Evolutionary conservation across 2,797 vertebrate genomes (phyloP).

Genomic region (Hylomyscus alleni): DNA sequence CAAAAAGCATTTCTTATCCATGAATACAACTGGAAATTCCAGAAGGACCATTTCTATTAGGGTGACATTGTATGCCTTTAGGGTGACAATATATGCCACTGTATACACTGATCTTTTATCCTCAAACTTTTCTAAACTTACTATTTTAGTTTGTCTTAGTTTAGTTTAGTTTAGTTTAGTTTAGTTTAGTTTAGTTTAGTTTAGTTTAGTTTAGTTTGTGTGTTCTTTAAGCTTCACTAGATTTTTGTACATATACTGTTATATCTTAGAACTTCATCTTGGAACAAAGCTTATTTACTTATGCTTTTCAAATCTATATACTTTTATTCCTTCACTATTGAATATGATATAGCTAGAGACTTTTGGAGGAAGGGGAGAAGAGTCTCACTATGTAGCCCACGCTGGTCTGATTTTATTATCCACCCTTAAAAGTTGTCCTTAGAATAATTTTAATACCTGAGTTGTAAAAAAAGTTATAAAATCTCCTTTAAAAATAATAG

Average conservation of each 20-base stretch:
- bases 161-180: neutral
- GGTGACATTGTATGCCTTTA: neutral
- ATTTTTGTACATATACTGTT: neutral
- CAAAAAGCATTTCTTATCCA: neutral
- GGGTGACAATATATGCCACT: neutral
- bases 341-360: neutral
- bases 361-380: neutral
- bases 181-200: no score
- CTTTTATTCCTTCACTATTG: neutral
- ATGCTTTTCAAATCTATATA: neutral
- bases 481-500: neutral
- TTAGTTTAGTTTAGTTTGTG: neutral
- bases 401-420: neutral
- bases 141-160: neutral
- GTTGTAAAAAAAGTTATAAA: constrained; percentile 20
- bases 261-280: neutral
- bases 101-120: neutral
- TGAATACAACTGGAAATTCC: neutral
- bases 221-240: neutral
- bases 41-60: neutral
- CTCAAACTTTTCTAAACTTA: neutral
- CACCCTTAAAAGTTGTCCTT: neutral
- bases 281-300: neutral
- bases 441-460: neutral
- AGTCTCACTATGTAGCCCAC: neutral